Percentiles rank a stretch among this genome's conserved stretches.
phyloP scores from a whole-genome alignment of 2,888 invertebrate species.

The Hermaeophaga mercurialis region DNA sequence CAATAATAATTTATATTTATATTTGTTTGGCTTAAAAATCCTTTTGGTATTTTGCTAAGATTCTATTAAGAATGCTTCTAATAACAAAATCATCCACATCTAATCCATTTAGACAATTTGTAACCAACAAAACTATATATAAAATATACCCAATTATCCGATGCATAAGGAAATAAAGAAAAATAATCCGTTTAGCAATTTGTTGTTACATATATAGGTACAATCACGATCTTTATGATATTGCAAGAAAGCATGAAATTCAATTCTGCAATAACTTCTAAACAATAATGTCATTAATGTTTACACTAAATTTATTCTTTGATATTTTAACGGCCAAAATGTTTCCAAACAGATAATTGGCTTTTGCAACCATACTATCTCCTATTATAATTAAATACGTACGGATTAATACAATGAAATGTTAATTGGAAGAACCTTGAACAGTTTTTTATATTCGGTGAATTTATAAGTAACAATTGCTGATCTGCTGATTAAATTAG shows the following conservation, averaged over 20 bases:
- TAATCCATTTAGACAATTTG: too few relatives aligned
- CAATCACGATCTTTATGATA: conserved; percentile 23
- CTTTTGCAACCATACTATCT: conserved; percentile 1
- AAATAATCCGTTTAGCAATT: conserved; percentile 13
- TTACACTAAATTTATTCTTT: conserved; percentile 12
- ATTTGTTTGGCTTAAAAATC: too few relatives aligned
- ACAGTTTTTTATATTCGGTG: too few relatives aligned
- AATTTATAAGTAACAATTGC: too few relatives aligned
- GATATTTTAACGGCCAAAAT: conserved; percentile 7
- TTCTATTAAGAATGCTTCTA: too few relatives aligned
- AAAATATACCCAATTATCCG: too few relatives aligned
- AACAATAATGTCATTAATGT: conserved; percentile 25
- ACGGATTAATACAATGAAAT: conserved; percentile 14
- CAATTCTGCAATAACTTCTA: conserved; percentile 14
- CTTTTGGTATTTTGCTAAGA: too few relatives aligned
- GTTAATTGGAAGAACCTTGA: conserved; percentile 8
- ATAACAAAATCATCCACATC: too few relatives aligned
- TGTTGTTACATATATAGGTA: conserved; percentile 3
- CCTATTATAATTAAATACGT: conserved; percentile 2
- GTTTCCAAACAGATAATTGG: conserved; percentile 15
- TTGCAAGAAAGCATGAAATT: conserved; percentile 25
- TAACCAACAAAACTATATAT: too few relatives aligned
- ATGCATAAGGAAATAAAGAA: conserved; percentile 7
- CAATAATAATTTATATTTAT: too few relatives aligned
- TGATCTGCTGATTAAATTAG: too few relatives aligned